Evolutionary conservation across 1,140 invertebrate species (phyloP), one percentile per base, ranked within the genome.

Genomic region (Drosophila nasuta): DNA sequence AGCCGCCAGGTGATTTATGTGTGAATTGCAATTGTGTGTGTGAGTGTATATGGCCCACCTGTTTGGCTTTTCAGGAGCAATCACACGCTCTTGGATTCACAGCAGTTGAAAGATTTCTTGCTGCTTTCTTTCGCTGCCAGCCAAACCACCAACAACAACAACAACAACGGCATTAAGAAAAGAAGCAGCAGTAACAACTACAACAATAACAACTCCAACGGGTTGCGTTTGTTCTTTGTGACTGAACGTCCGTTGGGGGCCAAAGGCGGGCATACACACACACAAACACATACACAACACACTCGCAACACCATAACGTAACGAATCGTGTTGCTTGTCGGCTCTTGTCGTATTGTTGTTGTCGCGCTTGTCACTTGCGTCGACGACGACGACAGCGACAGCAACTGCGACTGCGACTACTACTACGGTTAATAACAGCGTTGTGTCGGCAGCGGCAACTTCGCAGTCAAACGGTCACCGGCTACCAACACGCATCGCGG

Each of bases 201-300:
- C 70, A 60, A 20, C 64, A 63, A 75, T 67, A 48, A 70, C 58
- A 73, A 60, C 79, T 71, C 69, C 76, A 77, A 62, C 63, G 69
- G 64, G 68, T 78, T 70, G 77, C 70, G 78, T 70, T 87, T 81
- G 79, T 87, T 87, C 83, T 88, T 87, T 80, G 83, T 82, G 79
- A 71, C 82, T 79, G 77, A 77, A 49, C 59, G 77, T 63, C 63
- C 57, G 52, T 73, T 76, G 62, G 54, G 57, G 76, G 56, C 66
- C 43, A 68, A 66, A 58, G 74, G 64, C 54, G 59, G 64, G 54
- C 60, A 33, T 15, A 58, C 57, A 60, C 7, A 33, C 5, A 38
- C 35, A 38, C 35, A n/a, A n/a, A 38, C 35, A 38, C 30, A 33
- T 8, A 0, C 35, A 38, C 3, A 38, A 8, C 35, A 38, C 8